Percentiles rank a stretch among this genome's conserved stretches.
Evolutionary conservation across 2,797 vertebrate genomes (phyloP).

Genomic region (Phrynocephalus guinanensis): DNA sequence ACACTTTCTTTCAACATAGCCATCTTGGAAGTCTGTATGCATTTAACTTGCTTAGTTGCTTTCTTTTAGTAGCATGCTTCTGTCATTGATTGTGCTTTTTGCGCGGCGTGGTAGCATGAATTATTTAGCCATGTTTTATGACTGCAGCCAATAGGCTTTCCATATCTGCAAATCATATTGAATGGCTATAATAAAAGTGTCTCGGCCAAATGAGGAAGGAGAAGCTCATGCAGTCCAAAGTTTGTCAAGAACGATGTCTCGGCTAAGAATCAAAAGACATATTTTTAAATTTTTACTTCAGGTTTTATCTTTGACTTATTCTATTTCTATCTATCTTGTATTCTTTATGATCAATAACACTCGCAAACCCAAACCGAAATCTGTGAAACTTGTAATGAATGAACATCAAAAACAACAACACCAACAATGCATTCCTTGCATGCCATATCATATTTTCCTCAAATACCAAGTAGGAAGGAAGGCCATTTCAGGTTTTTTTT

Average conservation of each 20-base stretch:
- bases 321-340: neutral
- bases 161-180: constrained; percentile 67
- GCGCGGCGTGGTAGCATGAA: constrained; percentile 57
- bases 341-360: neutral
- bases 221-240: constrained; percentile 64
- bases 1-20: constrained; percentile 47
- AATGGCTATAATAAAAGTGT: constrained; percentile 34
- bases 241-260: constrained; percentile 31
- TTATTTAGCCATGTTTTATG: constrained; percentile 49
- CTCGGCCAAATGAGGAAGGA: constrained; percentile 75
- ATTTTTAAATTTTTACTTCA: neutral
- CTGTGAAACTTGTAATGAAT: neutral
- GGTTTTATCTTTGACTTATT: neutral
- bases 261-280: too few relatives aligned
- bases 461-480: neutral
- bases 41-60: constrained; percentile 69
- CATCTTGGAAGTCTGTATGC: constrained; percentile 56
- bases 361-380: neutral
- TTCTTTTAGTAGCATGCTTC: constrained; percentile 60
- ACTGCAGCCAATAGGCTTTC: constrained; percentile 63
- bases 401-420: too few relatives aligned
- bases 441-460: neutral
- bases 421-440: neutral
- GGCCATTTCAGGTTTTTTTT: too few relatives aligned
- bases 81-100: constrained; percentile 61